phyloP scores from a whole-genome alignment of 1,140 invertebrate species.

The Adelges cooleyi region DNA sequence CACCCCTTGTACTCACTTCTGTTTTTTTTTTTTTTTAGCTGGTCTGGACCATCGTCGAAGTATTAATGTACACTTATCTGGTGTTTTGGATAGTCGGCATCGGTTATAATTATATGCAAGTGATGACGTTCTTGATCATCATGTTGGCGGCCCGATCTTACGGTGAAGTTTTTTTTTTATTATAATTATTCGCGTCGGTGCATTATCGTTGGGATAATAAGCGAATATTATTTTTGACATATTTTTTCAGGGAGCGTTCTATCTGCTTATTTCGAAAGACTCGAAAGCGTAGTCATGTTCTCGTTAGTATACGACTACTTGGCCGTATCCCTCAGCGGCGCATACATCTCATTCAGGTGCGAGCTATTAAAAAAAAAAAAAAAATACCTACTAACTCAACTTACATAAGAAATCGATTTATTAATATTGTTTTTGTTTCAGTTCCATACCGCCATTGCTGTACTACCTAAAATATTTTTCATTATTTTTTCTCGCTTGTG shows the following conservation, averaged over 20 bases:
- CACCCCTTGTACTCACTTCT: not conserved
- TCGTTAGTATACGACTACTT: conserved; percentile 53
- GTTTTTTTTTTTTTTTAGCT: not conserved
- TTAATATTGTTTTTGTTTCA: conserved; percentile 32
- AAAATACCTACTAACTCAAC: not conserved
- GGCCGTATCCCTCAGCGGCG: conserved; percentile 49
- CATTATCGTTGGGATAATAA: too few relatives aligned
- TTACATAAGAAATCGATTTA: too few relatives aligned
- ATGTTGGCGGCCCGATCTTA: conserved; percentile 4
- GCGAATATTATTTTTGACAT: too few relatives aligned
- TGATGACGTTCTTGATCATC: not conserved
- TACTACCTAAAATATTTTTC: conserved; percentile 49
- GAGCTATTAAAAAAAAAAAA: conserved; percentile 10
- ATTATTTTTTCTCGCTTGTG: conserved; percentile 55
- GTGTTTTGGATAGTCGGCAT: not conserved
- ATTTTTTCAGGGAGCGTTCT: conserved; percentile 47
- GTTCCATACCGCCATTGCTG: conserved; percentile 41
- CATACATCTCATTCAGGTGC: conserved; percentile 48
- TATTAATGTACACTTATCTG: not conserved
- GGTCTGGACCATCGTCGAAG: conserved; percentile 2
- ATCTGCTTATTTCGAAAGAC: conserved; percentile 51
- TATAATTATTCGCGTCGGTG: too few relatives aligned
- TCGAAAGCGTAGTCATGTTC: conserved; percentile 46
- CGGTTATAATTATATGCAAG: not conserved
- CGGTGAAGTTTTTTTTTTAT: not conserved